Percentiles rank a stretch among this genome's conserved stretches.
Conservation (phyloP, 35 echinoderm and acorn worm genomes). For the Eucidaris tribuloides region DNA sequence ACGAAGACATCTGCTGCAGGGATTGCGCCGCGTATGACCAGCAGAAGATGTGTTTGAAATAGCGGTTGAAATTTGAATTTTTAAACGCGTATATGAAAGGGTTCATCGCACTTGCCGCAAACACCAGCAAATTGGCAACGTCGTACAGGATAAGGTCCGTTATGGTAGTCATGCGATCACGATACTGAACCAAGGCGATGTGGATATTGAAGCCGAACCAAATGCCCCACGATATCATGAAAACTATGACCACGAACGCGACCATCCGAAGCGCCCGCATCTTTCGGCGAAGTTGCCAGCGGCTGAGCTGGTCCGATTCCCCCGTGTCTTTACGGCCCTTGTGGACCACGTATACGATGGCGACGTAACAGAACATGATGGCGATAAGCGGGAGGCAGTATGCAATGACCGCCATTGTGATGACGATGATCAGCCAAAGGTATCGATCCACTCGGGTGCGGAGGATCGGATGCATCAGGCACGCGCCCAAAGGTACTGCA, state of each 20-base stretch:
- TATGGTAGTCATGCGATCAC: background rate
- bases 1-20: background rate
- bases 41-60: background rate
- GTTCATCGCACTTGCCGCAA: background rate
- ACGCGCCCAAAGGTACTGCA: too few relatives aligned
- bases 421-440: background rate
- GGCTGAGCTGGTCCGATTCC: background rate
- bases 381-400: background rate
- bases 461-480: background rate
- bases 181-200: background rate
- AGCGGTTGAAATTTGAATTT: slow-evolving; percentile 1
- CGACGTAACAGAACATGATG: background rate
- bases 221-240: background rate
- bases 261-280: slow-evolving; percentile 7
- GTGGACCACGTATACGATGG: background rate
- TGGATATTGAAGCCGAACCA: background rate
- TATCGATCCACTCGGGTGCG: background rate
- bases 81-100: background rate
- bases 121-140: background rate
- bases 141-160: background rate
- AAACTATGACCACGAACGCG: background rate
- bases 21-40: background rate
- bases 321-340: background rate
- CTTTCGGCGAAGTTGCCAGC: background rate
- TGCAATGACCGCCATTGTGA: background rate